Conservation (phyloP, 1,140 invertebrate genomes). For the Drosophila azteca region DNA sequence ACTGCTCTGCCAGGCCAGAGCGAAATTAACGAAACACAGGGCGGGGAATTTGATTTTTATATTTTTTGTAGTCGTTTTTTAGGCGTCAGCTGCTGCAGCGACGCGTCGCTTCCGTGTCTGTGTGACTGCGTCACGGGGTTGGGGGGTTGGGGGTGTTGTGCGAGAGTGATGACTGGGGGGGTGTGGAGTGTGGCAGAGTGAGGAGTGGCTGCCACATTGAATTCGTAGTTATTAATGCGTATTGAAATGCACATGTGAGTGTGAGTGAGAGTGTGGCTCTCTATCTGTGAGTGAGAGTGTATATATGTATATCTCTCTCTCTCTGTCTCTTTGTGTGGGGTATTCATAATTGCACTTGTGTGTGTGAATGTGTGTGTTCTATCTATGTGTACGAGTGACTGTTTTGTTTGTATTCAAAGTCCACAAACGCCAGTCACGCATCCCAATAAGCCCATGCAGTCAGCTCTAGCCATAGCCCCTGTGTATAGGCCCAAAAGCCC, state of each 20-base stretch:
- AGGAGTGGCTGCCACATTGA: constrained; percentile 68
- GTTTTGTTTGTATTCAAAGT: constrained; percentile 79
- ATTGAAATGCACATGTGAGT: constrained; percentile 67
- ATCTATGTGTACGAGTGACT: constrained; percentile 34
- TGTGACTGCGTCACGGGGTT: constrained; percentile 15
- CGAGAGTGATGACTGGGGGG: not conserved
- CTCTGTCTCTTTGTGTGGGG: constrained; percentile 6
- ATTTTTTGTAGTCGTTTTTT: constrained; percentile 76
- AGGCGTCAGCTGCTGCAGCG: constrained; percentile 70
- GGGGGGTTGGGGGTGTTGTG: constrained; percentile 17
- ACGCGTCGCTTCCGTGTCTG: constrained; percentile 26
- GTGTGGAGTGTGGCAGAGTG: constrained; percentile 1
- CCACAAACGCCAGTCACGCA: constrained; percentile 79
- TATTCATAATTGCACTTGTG: constrained; percentile 40
- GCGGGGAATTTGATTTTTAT: constrained; percentile 76
- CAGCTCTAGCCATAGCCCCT: constrained; percentile 33
- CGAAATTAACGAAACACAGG: constrained; percentile 68
- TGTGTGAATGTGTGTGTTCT: constrained; percentile 14
- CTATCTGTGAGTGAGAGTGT: constrained; percentile 21
- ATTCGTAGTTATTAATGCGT: constrained; percentile 80
- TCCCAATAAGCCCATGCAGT: constrained; percentile 73
- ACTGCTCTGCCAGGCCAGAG: constrained; percentile 44
- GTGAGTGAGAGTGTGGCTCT: constrained; percentile 49
- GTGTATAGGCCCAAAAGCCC: constrained; percentile 27
- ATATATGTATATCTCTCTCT: constrained; percentile 18